These are phyloP conservation scores for Drosophila greeni DNA, from an alignment of 2,888 invertebrate genomes.

Conservation along the genomic window DNA sequence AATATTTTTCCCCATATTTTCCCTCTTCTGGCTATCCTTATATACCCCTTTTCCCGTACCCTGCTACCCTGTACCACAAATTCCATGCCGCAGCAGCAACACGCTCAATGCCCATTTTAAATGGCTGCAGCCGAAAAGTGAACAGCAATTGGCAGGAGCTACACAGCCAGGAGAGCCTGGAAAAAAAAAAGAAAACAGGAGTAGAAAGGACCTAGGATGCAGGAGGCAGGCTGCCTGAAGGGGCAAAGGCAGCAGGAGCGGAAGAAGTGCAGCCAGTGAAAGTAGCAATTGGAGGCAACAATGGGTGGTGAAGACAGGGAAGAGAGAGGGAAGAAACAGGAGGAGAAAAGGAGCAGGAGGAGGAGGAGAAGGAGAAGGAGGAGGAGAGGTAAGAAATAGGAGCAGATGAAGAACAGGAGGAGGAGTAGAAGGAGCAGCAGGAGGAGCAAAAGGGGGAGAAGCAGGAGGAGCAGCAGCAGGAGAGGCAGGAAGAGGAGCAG, in stretches of 20 bases:
- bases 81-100: conserved; percentile 45
- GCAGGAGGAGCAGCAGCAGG: no score
- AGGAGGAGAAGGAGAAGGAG: no score
- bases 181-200: not conserved
- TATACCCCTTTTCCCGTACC: not conserved
- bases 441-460: no score
- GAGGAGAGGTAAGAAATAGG: no score
- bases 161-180: conserved; percentile 10
- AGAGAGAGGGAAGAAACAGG: not conserved
- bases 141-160: conserved; percentile 39
- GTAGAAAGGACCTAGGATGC: conserved; percentile 3
- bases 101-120: conserved; percentile 60
- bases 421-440: not conserved
- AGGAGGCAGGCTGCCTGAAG: not conserved
- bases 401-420: no score
- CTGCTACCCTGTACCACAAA: conserved; percentile 15
- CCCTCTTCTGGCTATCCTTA: no score
- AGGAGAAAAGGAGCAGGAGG: no score
- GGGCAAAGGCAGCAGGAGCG: conserved; percentile 5
- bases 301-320: conserved; percentile 1
- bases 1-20: not conserved
- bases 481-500: no score
- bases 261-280: conserved; percentile 37
- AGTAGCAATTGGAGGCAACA: conserved; percentile 46
- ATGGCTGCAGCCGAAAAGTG: conserved; percentile 47